A percentile compares a stretch with the other conserved stretches of the same genome.
These are phyloP conservation scores for Lepidonotus clava DNA, from an alignment of 2,888 invertebrate genomes.

Conservation along the genomic window DNA sequence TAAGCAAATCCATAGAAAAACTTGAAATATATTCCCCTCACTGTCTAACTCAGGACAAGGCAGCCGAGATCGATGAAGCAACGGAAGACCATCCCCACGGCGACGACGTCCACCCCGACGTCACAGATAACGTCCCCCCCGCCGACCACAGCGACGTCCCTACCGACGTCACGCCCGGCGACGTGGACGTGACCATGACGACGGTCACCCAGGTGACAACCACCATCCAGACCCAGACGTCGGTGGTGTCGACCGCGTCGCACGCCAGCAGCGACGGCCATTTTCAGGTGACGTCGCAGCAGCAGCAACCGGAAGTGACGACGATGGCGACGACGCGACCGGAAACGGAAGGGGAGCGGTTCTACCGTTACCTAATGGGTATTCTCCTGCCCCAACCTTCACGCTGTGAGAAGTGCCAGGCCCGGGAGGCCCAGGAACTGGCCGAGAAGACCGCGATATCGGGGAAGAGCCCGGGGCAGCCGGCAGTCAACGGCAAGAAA, in stretches of 20 bases:
- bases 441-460: too few relatives aligned
- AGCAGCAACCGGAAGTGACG: neutral
- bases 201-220: constrained; percentile 35
- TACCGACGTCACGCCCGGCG: neutral
- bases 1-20: too few relatives aligned
- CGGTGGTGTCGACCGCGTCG: neutral
- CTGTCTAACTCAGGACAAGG: too few relatives aligned
- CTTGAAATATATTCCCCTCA: too few relatives aligned
- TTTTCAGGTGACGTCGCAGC: neutral
- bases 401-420: neutral
- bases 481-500: too few relatives aligned
- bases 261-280: neutral
- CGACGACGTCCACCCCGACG: neutral
- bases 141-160: neutral
- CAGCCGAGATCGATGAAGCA: neutral
- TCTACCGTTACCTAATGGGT: constrained; percentile 9
- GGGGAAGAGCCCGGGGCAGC: too few relatives aligned
- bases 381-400: neutral
- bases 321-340: neutral
- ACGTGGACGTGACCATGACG: neutral
- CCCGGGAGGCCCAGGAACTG: neutral
- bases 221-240: constrained; percentile 48
- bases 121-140: neutral
- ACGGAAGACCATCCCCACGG: neutral
- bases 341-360: constrained; percentile 44